Evolutionary conservation across 2,888 invertebrate genomes (phyloP), one percentile per base, ranked within the genome.

Genomic region (Macrophya annulata): DNA sequence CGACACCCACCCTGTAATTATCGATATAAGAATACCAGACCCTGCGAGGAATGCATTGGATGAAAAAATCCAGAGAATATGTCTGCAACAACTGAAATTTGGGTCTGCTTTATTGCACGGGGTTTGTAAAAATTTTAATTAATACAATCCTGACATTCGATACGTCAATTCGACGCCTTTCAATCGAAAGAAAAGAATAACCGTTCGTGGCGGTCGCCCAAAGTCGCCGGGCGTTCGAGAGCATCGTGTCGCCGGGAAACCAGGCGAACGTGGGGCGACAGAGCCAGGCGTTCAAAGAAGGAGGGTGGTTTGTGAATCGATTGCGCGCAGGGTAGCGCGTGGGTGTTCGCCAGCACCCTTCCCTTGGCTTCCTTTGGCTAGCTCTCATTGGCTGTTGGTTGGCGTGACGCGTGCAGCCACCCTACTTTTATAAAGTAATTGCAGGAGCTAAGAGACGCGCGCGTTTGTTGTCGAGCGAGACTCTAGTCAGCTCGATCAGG

Each of bases 281-380:
- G 74, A 77, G 77, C 40, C 31, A 77, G 51, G 77, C 48, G 77
- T 48, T 25, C 31, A 17, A 77, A 77, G 77, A 17, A 55, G 31
- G 79, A 81, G 79, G 83, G 83, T 48, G 68, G 45, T 37, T 83
- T 48, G 83, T 71, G 68, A 83, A 83, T 83, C 83, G 83, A 83
- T 83, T 83, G 83, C 83, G 59, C 81, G 59, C 59, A 81, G 62
- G 81, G 59, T 81, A 81, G 81, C 81, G 83, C 83, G 83, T 83
- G 83, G 83, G 83, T 83, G 83, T 71, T 81, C 83, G 65, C 45
- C 48, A 83, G 68, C 83, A 83, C 68, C 83, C 83, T 83, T 83
- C 55, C 83, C 68, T 48, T 21, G 48, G 83, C 21, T 83, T 68
- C 65, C 40, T 83, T 68, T 48, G 51, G 68, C 45, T 45, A 21